phyloP scores from a whole-genome alignment of 2,797 vertebrate species.

The Silurus lanzhouensis region DNA sequence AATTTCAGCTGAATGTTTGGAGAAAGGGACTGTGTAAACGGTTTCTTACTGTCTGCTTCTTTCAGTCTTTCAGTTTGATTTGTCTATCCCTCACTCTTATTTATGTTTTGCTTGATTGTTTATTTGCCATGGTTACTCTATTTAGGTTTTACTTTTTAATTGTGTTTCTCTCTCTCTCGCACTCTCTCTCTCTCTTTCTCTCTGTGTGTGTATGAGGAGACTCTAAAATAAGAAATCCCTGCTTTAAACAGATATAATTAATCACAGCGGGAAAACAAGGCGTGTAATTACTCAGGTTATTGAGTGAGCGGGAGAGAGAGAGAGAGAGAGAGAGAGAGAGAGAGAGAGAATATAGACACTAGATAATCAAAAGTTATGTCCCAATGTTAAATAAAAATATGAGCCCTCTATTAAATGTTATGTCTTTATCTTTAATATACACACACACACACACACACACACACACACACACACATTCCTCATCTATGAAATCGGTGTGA shows the following conservation, averaged over 20 bases:
- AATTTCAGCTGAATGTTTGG: no score
- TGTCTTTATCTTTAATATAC: neutral
- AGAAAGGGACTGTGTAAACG: no score
- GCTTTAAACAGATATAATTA: constrained; percentile 81
- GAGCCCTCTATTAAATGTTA: neutral
- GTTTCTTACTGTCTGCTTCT: no score
- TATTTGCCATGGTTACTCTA: neutral
- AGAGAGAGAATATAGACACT: neutral
- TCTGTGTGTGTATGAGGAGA: constrained; percentile 67
- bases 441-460: neutral
- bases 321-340: neutral
- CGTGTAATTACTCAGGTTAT: constrained; percentile 83
- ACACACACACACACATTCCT: neutral
- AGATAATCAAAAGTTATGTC: neutral
- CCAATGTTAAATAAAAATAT: neutral
- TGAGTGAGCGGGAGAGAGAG: neutral
- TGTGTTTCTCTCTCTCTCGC: neutral
- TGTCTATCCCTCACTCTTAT: neutral
- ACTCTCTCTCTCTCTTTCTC: neutral
- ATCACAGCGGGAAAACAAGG: constrained; percentile 81
- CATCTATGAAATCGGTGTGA: neutral
- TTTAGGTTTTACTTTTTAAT: neutral
- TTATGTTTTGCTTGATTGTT: neutral
- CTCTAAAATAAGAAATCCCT: constrained; percentile 81
- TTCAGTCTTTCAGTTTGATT: neutral